Evolutionary conservation across 2,797 vertebrate species (phyloP).

Genomic region (Sebastes oblongus): DNA sequence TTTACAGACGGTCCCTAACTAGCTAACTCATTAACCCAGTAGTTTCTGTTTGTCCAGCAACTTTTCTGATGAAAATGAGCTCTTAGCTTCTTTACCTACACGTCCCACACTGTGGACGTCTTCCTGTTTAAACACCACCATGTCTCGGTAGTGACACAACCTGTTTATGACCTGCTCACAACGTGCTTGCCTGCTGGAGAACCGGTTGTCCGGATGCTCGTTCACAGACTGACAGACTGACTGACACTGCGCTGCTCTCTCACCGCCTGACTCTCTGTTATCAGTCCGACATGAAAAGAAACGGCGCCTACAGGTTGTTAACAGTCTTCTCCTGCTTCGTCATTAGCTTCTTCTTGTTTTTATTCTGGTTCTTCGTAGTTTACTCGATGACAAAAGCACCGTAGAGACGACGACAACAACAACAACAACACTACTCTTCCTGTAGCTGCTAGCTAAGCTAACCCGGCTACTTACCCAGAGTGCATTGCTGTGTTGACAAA

Average conservation of each 20-base stretch:
- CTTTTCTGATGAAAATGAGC: background rate
- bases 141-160: background rate
- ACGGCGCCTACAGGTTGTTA: conserved; percentile 77
- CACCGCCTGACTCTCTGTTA: no score
- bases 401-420: conserved; percentile 6
- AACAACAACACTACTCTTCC: no score
- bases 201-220: background rate
- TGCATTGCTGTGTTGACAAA: conserved; percentile 66
- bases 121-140: background rate
- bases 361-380: conserved; percentile 82
- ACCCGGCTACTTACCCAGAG: conserved; percentile 46
- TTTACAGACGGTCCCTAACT: conserved; percentile 32
- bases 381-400: conserved; percentile 77
- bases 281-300: conserved; percentile 76
- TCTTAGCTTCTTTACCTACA: background rate
- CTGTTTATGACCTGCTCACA: rapidly evolving
- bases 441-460: conserved; percentile 45
- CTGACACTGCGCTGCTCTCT: background rate
- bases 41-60: background rate
- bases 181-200: background rate
- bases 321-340: conserved; percentile 82
- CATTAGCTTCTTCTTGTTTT: conserved; percentile 71
- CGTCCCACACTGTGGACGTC: rapidly evolving
- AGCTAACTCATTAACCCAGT: background rate
- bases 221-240: background rate